A percentile compares a stretch with the other conserved stretches of the same genome.
phyloP scores from a whole-genome alignment of 2,888 invertebrate genomes.

The Amaurobius ferox region DNA sequence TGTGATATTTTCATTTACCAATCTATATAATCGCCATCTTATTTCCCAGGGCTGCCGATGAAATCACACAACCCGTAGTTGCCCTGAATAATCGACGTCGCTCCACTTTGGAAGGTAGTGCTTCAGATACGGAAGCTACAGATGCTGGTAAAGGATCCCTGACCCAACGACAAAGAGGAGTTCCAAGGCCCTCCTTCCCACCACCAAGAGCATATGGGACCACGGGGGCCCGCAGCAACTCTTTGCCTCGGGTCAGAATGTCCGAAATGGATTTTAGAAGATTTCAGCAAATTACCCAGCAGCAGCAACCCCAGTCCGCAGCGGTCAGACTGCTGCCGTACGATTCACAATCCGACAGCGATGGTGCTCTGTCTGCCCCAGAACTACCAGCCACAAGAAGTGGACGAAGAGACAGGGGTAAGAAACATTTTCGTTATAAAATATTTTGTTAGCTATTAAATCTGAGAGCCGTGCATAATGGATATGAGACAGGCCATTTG shows the following conservation, averaged over 20 bases:
- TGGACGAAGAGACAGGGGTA: slow-evolving; percentile 69
- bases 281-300: slow-evolving; percentile 72
- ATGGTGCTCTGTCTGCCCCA: slow-evolving; percentile 88
- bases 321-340: slow-evolving; percentile 76
- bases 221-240: slow-evolving; percentile 68
- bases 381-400: slow-evolving; percentile 82
- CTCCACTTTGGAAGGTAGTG: slow-evolving; percentile 78
- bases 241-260: slow-evolving; percentile 72
- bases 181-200: slow-evolving; percentile 35
- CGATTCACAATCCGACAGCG: slow-evolving; percentile 84
- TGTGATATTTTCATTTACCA: no score
- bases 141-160: slow-evolving; percentile 57
- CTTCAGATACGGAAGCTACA: slow-evolving; percentile 93
- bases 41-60: slow-evolving; percentile 53
- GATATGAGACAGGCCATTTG: no score
- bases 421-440: no score
- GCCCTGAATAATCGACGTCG: slow-evolving; percentile 42
- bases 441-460: no score
- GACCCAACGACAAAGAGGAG: slow-evolving; percentile 28
- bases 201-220: slow-evolving; percentile 38
- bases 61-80: slow-evolving; percentile 40
- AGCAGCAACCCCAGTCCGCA: slow-evolving; percentile 75
- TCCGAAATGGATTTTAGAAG: slow-evolving; percentile 64
- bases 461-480: no score
- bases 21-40: no score